phyloP scores from a whole-genome alignment of 2,888 invertebrate genomes.

The Diloba caeruleocephala region DNA sequence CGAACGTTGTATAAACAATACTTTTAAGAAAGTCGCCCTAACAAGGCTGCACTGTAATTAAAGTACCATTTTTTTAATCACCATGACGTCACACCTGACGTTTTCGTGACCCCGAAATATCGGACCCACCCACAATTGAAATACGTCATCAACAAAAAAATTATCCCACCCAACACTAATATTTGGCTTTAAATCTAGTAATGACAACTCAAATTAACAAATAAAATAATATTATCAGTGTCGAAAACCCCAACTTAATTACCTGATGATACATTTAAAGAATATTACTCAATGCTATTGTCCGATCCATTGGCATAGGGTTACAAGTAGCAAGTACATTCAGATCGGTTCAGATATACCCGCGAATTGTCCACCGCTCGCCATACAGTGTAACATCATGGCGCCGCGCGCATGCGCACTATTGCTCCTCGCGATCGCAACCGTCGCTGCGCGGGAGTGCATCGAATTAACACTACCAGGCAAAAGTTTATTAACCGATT shows the following conservation, averaged over 20 bases:
- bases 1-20: too few relatives aligned
- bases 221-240: constrained; percentile 16
- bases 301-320: constrained; percentile 33
- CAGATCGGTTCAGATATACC: constrained; percentile 60
- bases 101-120: neutral
- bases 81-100: constrained; percentile 5
- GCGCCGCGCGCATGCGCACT: constrained; percentile 82
- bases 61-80: too few relatives aligned
- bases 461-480: constrained; percentile 80
- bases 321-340: constrained; percentile 49
- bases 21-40: too few relatives aligned
- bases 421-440: constrained; percentile 60
- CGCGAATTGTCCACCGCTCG: constrained; percentile 58
- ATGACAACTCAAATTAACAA: constrained; percentile 13
- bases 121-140: constrained; percentile 31
- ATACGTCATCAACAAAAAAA: constrained; percentile 23
- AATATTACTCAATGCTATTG: constrained; percentile 67
- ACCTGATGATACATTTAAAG: constrained; percentile 19
- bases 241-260: constrained; percentile 22
- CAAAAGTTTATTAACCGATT: constrained; percentile 68
- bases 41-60: too few relatives aligned
- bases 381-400: constrained; percentile 79
- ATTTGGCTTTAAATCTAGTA: neutral
- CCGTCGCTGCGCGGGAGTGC: constrained; percentile 77
- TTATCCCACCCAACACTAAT: neutral